These are phyloP conservation scores for Stenoptilia bipunctidactyla DNA, from an alignment of 2,888 invertebrate genomes.

Conservation along the genomic window DNA sequence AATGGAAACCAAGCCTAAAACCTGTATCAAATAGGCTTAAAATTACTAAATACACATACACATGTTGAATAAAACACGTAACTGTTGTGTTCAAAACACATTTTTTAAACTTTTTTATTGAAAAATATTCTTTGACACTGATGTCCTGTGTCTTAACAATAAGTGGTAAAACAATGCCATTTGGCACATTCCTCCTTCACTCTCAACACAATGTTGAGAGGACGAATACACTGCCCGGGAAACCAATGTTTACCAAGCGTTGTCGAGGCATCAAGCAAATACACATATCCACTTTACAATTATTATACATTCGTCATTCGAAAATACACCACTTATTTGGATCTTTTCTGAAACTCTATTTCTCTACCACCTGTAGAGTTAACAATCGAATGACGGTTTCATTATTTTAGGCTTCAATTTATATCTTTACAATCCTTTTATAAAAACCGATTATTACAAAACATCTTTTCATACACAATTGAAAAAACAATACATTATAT, in stretches of 20 bases:
- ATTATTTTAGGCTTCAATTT: background rate
- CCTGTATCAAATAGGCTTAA: too few species aligned
- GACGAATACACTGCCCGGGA: constrained; percentile 9
- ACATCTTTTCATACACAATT: too few species aligned
- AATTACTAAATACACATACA: background rate
- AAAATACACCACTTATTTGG: background rate
- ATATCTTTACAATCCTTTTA: background rate
- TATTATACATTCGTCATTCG: constrained; percentile 7
- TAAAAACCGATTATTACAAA: background rate
- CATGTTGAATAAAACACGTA: constrained; percentile 36
- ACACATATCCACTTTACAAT: constrained; percentile 30
- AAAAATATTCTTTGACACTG: constrained; percentile 61
- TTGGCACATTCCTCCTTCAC: constrained; percentile 31
- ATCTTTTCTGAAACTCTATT: background rate
- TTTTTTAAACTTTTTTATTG: constrained; percentile 65
- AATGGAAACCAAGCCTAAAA: too few species aligned
- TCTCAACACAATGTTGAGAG: constrained; percentile 21
- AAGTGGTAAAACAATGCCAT: constrained; percentile 24
- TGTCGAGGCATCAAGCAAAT: constrained; percentile 14
- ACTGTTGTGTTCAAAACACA: constrained; percentile 69
- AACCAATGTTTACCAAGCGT: constrained; percentile 9
- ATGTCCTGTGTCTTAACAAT: constrained; percentile 36
- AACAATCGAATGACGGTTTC: background rate
- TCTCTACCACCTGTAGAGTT: too few species aligned
- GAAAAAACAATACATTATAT: too few species aligned